Conservation (phyloP, 1,140 invertebrate species). For the Aplysia californica region DNA sequence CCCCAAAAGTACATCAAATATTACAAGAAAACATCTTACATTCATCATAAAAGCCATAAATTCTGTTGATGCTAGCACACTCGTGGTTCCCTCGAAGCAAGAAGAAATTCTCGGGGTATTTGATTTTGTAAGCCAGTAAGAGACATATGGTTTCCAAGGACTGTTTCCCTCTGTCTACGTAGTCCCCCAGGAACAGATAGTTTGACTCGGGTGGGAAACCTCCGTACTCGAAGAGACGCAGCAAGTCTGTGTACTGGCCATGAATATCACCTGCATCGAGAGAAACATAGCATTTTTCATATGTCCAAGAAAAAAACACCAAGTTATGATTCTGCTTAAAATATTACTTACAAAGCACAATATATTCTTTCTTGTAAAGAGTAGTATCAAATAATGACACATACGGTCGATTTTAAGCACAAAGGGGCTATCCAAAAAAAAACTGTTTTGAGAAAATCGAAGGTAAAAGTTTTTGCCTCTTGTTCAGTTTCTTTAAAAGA, state of each 20-base stretch:
- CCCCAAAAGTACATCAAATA: too few relatives aligned
- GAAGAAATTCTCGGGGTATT: slow-evolving; percentile 76
- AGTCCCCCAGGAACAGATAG: slow-evolving; percentile 72
- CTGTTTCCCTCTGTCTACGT: slow-evolving; percentile 74
- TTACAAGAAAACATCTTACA: too few relatives aligned
- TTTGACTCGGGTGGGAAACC: slow-evolving; percentile 73
- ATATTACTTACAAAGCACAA: too few relatives aligned
- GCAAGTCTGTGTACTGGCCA: slow-evolving; percentile 73
- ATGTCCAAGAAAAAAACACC: too few relatives aligned
- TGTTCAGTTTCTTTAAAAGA: too few relatives aligned
- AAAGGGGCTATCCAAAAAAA: too few relatives aligned
- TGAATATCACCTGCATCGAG: slow-evolving; percentile 73
- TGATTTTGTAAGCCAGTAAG: slow-evolving; percentile 67
- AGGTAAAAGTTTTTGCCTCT: too few relatives aligned
- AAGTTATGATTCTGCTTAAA: too few relatives aligned
- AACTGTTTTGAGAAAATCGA: too few relatives aligned
- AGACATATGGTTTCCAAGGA: slow-evolving; percentile 72
- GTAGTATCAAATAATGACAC: neutral
- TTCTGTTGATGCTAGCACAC: slow-evolving; percentile 75
- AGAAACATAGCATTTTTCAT: too few relatives aligned
- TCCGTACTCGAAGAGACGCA: slow-evolving; percentile 72
- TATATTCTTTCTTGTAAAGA: too few relatives aligned
- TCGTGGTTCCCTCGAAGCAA: slow-evolving; percentile 78
- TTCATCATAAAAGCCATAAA: slow-evolving; percentile 73
- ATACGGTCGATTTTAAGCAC: neutral